Percentiles rank a stretch among this genome's conserved stretches.
phyloP scores from a whole-genome alignment of 2,888 invertebrate species.

The Synanthedon formicaeformis region DNA sequence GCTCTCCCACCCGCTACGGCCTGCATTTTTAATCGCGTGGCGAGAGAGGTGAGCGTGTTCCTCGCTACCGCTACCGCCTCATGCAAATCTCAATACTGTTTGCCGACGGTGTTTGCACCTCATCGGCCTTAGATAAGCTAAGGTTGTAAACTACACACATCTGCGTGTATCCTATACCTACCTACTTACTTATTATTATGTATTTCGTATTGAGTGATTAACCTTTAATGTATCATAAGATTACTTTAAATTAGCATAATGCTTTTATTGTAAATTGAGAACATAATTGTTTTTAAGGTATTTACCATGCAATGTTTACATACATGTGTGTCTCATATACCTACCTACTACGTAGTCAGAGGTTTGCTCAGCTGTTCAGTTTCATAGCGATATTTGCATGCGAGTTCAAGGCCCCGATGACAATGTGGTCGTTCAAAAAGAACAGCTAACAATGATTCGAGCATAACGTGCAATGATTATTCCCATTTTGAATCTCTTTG shows the following conservation, averaged over 20 bases:
- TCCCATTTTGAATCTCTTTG: constrained; percentile 8
- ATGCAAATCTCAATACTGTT: constrained; percentile 66
- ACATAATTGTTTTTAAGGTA: too few relatives aligned
- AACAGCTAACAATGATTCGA: constrained; percentile 10
- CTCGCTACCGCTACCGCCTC: constrained; percentile 40
- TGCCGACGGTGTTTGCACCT: constrained; percentile 59
- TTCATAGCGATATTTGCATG: constrained; percentile 3
- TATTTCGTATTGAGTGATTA: too few relatives aligned
- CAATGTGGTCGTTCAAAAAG: constrained; percentile 17
- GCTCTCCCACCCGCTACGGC: constrained; percentile 46
- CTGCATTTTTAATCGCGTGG: constrained; percentile 67
- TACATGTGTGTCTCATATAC: constrained; percentile 8
- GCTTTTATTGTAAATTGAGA: too few relatives aligned
- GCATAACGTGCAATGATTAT: constrained; percentile 12
- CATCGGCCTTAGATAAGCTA: constrained; percentile 35
- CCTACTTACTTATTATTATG: too few relatives aligned
- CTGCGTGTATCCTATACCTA: too few relatives aligned
- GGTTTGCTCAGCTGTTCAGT: constrained; percentile 41
- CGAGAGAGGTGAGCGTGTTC: constrained; percentile 54
- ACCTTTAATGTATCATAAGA: too few relatives aligned
- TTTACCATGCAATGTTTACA: too few relatives aligned
- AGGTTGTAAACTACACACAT: constrained; percentile 38
- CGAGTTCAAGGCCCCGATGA: constrained; percentile 55
- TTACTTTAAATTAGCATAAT: too few relatives aligned
- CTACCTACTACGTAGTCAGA: constrained; percentile 14